Evolutionary conservation across 2,888 invertebrate genomes (phyloP), one percentile per base, ranked within the genome.

Genomic region (Xestia rhomboidea): DNA sequence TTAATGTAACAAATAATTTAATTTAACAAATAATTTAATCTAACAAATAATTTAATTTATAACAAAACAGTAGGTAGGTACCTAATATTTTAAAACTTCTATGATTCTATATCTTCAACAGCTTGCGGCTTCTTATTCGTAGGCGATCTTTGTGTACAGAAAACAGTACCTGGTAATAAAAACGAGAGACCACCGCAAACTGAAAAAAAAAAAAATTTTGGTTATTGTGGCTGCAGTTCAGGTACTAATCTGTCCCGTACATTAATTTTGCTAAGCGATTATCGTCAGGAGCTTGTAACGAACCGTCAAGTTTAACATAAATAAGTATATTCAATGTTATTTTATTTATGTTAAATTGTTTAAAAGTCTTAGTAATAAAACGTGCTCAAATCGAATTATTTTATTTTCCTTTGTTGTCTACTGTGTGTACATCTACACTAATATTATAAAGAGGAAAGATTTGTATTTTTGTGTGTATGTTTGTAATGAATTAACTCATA

Each of bases 171-270:
- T 5, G 94, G 94, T 60, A 93, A 82, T 64, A 94, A 83, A 18
- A 94, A 89, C 1, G 94, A 67, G 18, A 94, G 84, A 0, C 86
- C 60, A 11, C 92, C 92, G 80, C 95, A 95, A 49, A 94, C 95
- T 96, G 94, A 21, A 79, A 95, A 93, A 70, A 79, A 83, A 88
- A 83, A 57, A 13, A n/a, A 44, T n/a, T 21, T 34, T 34, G 6
- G n/a, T 64, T 41, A 38, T 15, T n/a, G 38, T 41, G 64, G n/a
- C 6, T 3, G 34, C 34, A 34, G 34, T 34, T 34, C 34, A 34
- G 34, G 34, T 5, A 34, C 34, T 34, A 34, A 34, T 34, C 34
- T 34, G 34, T 4, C 3, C 34, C 34, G 34, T 34, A 34, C 34
- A 34, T 34, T 34, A 34, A 64, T 41, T 5, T 70, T 27, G 27